Conservation (phyloP, 2,888 invertebrate genomes). For the Omphaloscelis lunosa region DNA sequence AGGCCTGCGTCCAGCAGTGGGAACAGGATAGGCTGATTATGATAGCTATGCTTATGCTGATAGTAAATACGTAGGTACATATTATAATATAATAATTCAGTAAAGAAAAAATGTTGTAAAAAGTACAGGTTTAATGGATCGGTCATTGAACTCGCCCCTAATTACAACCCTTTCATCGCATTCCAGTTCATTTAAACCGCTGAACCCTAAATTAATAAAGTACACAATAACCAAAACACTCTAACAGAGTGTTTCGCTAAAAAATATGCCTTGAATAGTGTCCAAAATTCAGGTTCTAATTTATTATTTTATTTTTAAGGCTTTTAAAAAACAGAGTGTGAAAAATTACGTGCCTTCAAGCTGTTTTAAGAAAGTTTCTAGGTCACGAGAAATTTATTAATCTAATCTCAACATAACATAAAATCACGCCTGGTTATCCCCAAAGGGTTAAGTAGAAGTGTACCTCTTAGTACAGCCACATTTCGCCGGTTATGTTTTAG, state of each 20-base stretch:
- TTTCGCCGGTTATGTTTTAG: not conserved
- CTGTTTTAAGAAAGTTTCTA: not conserved
- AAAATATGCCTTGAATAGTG: slow-evolving; percentile 18
- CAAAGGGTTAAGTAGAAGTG: too few relatives aligned
- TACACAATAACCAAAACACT: slow-evolving; percentile 32
- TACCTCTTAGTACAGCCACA: not conserved
- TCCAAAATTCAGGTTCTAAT: not conserved
- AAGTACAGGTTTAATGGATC: slow-evolving; percentile 15
- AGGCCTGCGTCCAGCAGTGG: too few relatives aligned
- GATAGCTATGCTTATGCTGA: too few relatives aligned
- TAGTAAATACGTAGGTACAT: not conserved
- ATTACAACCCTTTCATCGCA: slow-evolving; percentile 47
- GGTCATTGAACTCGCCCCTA: slow-evolving; percentile 44
- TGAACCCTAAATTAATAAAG: slow-evolving; percentile 41
- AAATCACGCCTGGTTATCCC: not conserved
- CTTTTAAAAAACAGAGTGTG: slow-evolving; percentile 36
- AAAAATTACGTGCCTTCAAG: slow-evolving; percentile 9
- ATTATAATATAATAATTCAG: not conserved
- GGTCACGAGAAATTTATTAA: not conserved
- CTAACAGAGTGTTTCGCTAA: slow-evolving; percentile 13
- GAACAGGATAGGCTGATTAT: too few relatives aligned
- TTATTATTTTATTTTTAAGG: not conserved
- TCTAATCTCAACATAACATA: too few relatives aligned
- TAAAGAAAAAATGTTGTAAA: not conserved
- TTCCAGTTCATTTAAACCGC: slow-evolving; percentile 18